These are phyloP conservation scores for Pollimyrus isidori DNA, from an alignment of 2,113 vertebrate species.

Conservation along the genomic window DNA sequence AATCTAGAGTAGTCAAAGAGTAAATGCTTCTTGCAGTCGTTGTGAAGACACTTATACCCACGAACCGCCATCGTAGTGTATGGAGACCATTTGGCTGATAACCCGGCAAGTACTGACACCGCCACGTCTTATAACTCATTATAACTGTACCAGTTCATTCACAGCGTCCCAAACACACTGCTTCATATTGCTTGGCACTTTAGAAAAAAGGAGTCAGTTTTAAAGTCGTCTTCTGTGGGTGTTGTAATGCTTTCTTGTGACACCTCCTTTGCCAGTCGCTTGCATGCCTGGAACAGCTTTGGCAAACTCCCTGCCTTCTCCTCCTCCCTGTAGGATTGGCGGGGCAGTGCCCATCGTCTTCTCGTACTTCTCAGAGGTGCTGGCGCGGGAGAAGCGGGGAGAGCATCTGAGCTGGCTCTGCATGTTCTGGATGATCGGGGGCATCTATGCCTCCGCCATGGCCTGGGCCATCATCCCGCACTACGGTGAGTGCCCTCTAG, in stretches of 20 bases:
- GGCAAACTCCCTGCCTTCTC: neutral
- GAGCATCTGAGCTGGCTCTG: conserved; percentile 98
- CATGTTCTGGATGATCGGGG: conserved; percentile 99
- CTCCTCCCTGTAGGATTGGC: conserved; percentile 69
- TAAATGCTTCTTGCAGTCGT: neutral
- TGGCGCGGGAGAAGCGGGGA: conserved; percentile 89
- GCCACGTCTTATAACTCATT: neutral
- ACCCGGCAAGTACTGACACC: neutral
- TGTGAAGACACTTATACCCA: neutral
- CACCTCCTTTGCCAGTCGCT: neutral
- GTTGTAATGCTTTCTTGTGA: neutral
- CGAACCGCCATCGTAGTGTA: neutral
- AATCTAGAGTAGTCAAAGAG: neutral
- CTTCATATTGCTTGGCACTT: neutral
- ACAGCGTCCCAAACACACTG: neutral
- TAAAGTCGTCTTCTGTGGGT: neutral
- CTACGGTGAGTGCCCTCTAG: conserved; percentile 73
- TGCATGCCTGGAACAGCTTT: neutral
- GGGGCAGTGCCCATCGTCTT: conserved; percentile 89
- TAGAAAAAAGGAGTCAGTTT: neutral
- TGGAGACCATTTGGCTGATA: neutral
- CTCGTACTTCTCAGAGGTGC: conserved; percentile 89
- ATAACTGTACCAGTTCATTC: neutral
- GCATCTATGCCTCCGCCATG: conserved; percentile 96
- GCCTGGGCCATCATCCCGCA: conserved; percentile 98